phyloP scores from a whole-genome alignment of 2,888 invertebrate species.

The Apodemia mormo region DNA sequence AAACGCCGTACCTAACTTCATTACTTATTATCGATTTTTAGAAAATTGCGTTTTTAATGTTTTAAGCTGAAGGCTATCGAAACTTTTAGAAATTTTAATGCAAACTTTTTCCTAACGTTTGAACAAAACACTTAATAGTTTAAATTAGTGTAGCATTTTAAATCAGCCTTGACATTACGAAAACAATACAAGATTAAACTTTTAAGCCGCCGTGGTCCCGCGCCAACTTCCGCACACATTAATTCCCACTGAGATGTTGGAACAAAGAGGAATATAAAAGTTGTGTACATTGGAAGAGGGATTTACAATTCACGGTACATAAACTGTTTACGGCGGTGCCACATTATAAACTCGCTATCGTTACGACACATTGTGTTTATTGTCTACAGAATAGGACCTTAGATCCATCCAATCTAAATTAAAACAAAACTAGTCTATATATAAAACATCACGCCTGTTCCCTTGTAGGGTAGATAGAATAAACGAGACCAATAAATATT shows the following conservation, averaged over 20 bases:
- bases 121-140: constrained; percentile 2
- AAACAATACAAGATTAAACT: constrained; percentile 34
- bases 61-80: too few relatives aligned
- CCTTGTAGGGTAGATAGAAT: too few relatives aligned
- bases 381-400: background rate
- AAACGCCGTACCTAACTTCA: too few relatives aligned
- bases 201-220: constrained; percentile 46
- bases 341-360: background rate
- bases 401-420: background rate
- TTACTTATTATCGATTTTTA: too few relatives aligned
- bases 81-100: too few relatives aligned
- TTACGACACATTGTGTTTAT: background rate
- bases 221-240: constrained; percentile 47
- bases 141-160: constrained; percentile 9
- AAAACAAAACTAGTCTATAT: too few relatives aligned
- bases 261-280: constrained; percentile 36
- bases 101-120: background rate
- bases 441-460: too few relatives aligned
- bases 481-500: too few relatives aligned
- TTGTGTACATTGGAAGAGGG: constrained; percentile 32
- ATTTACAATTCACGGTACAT: constrained; percentile 43
- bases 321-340: constrained; percentile 31
- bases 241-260: constrained; percentile 43
- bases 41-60: too few relatives aligned
- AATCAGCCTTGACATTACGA: constrained; percentile 16